phyloP scores from a whole-genome alignment of 2,888 invertebrate genomes.

The Yponomeuta cagnagella region DNA sequence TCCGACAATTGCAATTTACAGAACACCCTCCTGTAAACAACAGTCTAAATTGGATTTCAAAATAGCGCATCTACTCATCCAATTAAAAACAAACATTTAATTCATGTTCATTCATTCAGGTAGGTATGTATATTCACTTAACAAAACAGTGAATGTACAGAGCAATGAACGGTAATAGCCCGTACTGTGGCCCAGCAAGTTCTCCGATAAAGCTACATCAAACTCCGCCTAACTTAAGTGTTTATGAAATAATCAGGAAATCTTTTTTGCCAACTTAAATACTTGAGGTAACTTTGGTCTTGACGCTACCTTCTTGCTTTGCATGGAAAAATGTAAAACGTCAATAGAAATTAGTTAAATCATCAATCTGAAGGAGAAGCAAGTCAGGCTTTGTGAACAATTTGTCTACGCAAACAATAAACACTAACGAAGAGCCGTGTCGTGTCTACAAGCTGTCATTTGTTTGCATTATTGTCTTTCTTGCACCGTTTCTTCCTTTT shows the following conservation, averaged over 20 bases:
- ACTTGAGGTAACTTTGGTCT: too few relatives aligned
- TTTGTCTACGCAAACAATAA: constrained; percentile 37
- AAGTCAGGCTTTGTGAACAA: constrained; percentile 9
- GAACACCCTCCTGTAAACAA: not conserved
- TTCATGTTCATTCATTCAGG: not conserved
- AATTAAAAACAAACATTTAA: not conserved
- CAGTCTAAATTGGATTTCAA: not conserved
- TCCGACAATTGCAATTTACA: too few relatives aligned
- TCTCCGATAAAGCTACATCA: too few relatives aligned
- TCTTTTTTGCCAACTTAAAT: too few relatives aligned
- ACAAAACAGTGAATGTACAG: too few relatives aligned
- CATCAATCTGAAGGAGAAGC: not conserved
- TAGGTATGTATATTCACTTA: too few relatives aligned
- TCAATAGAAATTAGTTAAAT: not conserved
- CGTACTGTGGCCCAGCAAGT: too few relatives aligned
- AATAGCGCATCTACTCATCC: not conserved
- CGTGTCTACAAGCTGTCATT: constrained; percentile 18
- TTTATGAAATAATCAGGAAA: too few relatives aligned
- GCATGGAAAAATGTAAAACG: too few relatives aligned
- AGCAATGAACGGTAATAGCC: too few relatives aligned
- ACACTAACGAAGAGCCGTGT: constrained; percentile 49
- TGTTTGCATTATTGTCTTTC: constrained; percentile 13
- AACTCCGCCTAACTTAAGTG: too few relatives aligned
- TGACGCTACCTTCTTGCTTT: too few relatives aligned
- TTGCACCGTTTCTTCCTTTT: constrained; percentile 14